These are phyloP conservation scores for Octodonta nipae DNA, from an alignment of 2,888 invertebrate species.

Conservation along the genomic window DNA sequence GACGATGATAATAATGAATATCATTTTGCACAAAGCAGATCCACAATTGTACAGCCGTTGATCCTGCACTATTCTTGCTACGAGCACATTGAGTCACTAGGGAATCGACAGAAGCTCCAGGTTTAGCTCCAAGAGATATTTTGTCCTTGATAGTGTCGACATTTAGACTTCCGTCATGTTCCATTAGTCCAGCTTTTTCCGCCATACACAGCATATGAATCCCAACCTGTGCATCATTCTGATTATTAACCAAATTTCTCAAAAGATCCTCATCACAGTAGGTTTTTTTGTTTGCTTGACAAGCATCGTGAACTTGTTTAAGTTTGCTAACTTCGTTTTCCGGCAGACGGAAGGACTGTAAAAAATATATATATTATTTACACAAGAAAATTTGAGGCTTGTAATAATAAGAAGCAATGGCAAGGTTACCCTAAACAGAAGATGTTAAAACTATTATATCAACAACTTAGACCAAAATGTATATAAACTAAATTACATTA, in stretches of 20 bases:
- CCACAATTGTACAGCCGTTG: constrained; percentile 9
- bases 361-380: no score
- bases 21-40: constrained; percentile 11
- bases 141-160: constrained; percentile 6
- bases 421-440: no score
- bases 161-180: constrained; percentile 8
- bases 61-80: constrained; percentile 7
- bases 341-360: constrained; percentile 7
- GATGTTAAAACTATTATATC: no score
- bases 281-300: constrained; percentile 10
- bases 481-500: no score
- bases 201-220: constrained; percentile 14
- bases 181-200: constrained; percentile 10
- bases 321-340: constrained; percentile 7
- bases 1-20: constrained; percentile 10
- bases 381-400: no score
- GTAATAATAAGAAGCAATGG: no score
- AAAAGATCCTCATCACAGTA: constrained; percentile 10
- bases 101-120: constrained; percentile 7
- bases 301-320: constrained; percentile 9
- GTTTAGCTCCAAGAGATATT: constrained; percentile 6
- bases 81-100: constrained; percentile 8
- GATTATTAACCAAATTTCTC: constrained; percentile 7
- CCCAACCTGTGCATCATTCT: constrained; percentile 8
- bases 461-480: no score